Evolutionary conservation across 2,797 vertebrate species (phyloP).

Genomic region (Chiroxiphia lanceolata): DNA sequence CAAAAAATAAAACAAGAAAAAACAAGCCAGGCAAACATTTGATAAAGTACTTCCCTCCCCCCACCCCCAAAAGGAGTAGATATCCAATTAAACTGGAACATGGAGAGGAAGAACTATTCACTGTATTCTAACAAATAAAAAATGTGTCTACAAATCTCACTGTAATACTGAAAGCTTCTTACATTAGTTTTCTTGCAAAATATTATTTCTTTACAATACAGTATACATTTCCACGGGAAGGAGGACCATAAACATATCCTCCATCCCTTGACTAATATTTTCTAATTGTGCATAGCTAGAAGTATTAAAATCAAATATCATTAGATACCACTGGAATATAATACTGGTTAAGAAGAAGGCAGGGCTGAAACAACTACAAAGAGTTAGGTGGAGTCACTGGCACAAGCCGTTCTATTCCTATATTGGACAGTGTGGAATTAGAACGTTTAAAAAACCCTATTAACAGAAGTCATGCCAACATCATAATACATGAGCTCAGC

Average conservation of each 20-base stretch:
- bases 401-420: slow-evolving; percentile 19
- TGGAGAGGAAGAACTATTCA: slow-evolving; percentile 21
- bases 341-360: slow-evolving; percentile 74
- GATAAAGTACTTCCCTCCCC: slow-evolving; percentile 29
- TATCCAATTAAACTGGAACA: slow-evolving; percentile 50
- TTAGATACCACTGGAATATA: slow-evolving; percentile 77
- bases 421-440: slow-evolving; percentile 24
- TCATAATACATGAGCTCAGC: slow-evolving; percentile 29
- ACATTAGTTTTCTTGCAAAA: slow-evolving; percentile 79
- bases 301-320: slow-evolving; percentile 74
- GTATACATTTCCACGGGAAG: slow-evolving; percentile 71
- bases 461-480: slow-evolving; percentile 29
- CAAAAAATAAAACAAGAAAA: slow-evolving; percentile 49
- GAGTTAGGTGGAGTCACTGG: slow-evolving; percentile 49
- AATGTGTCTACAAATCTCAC: slow-evolving; percentile 72
- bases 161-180: slow-evolving; percentile 80
- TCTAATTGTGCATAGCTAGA: slow-evolving; percentile 80
- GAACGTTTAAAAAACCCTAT: neutral
- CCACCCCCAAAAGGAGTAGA: neutral
- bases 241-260: slow-evolving; percentile 8
- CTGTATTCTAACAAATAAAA: slow-evolving; percentile 62
- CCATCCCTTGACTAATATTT: slow-evolving; percentile 69
- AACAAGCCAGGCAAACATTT: slow-evolving; percentile 56
- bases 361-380: slow-evolving; percentile 67
- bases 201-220: slow-evolving; percentile 79